Evolutionary conservation across 2,113 vertebrate species (phyloP), one percentile per base, ranked within the genome.

Genomic region (Neoarius graeffei): DNA sequence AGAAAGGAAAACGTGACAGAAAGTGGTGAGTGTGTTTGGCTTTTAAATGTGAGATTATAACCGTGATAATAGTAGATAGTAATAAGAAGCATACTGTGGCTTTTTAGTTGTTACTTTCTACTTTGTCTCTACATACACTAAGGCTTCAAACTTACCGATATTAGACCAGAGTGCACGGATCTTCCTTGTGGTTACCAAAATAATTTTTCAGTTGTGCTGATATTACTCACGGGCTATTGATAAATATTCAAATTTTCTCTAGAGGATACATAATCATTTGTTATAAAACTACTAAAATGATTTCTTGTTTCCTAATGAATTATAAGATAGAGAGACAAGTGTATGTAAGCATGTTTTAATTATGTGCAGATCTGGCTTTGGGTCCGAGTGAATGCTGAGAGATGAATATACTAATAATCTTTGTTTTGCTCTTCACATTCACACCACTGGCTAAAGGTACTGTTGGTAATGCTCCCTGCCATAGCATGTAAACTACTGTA

Each of bases 331-430:
- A 64, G 60, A 54, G 25, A 64, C 30, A 52, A 19, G 7, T 57
- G 7, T 67, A 23, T 52, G 14, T 74, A 20, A 35, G 27, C 19
- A 81, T 79, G n/a, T 64, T 81, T 86, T 60, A 15, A 35, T 73
- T 80, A 57, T 84, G 27, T 59, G 62, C 82, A 88, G 82, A 80
- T 80, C 66, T 69, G n/a, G 11, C 23, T 52, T 76, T 62, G n/a
- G 42, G 14, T 23, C 19, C 9, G 30, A 57, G 50, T 79, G 60
- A 57, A 67, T 11, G 2, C 48, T 77, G 71, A 56, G 15, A 80
- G 20, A 88, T 85, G 73, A 27, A 64, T 56, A 27, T 59, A 15
- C 17, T n/a, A 66, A 48, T 7, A 54, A 35, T 77, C 48, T 54
- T 52, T 8, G 1, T 84, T 25, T 69, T 88, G 27, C 27, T 80